These are phyloP conservation scores for Osmerus mordax DNA, from an alignment of 2,113 vertebrate genomes.

Conservation along the genomic window DNA sequence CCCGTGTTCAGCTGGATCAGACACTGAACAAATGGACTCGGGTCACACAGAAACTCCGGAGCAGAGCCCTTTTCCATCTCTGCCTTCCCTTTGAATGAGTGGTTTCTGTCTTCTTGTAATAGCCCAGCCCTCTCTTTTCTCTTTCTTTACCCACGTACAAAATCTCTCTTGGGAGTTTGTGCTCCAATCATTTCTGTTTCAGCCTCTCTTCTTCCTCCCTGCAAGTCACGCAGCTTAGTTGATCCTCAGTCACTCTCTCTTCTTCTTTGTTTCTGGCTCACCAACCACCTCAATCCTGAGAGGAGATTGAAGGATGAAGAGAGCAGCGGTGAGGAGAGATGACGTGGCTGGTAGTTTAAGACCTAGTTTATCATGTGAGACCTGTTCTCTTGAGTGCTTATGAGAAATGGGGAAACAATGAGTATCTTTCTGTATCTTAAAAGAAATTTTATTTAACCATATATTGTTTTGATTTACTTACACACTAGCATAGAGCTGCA, in stretches of 20 bases:
- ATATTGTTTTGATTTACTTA: constrained; percentile 96
- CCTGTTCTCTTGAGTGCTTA: constrained; percentile 79
- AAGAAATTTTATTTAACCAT: constrained; percentile 96
- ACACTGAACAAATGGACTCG: constrained; percentile 9
- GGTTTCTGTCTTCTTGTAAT: neutral
- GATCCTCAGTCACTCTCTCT: too few species aligned
- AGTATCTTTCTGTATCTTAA: constrained; percentile 89
- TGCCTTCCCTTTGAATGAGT: neutral
- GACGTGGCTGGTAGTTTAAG: constrained; percentile 39
- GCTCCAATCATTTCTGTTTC: neutral
- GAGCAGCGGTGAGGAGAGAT: constrained; percentile 4
- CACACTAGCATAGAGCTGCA: constrained; percentile 95
- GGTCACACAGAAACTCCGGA: neutral
- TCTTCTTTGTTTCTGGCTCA: too few species aligned
- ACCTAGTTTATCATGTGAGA: constrained; percentile 39
- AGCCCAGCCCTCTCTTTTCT: constrained; percentile 2
- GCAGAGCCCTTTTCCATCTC: neutral
- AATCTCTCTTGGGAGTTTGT: too few species aligned
- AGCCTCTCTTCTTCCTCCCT: neutral
- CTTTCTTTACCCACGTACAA: neutral
- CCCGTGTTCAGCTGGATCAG: neutral
- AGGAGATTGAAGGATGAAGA: constrained; percentile 23
- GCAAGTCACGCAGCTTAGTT: neutral
- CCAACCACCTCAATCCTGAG: neutral
- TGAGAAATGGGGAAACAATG: constrained; percentile 74